Evolutionary conservation across 2,888 invertebrate genomes (phyloP), one percentile per base, ranked within the genome.

Genomic region (Drosophila dives): DNA sequence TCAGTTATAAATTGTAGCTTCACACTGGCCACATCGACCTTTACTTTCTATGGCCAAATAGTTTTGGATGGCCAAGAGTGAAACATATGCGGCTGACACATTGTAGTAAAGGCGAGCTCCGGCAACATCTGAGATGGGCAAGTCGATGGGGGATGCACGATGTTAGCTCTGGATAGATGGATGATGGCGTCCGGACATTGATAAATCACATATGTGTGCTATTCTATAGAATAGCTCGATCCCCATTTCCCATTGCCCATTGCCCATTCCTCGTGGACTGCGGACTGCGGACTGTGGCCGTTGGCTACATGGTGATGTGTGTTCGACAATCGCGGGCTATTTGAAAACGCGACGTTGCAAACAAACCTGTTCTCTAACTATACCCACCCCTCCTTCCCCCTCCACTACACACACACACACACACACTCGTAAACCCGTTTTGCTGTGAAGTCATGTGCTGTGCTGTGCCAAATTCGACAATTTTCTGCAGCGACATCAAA

Each of bases 401-500:
- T 40, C n/a, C 7, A 11, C 49, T 23, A 4, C 3, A 29, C 29
- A 29, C 29, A 29, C 29, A 29, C 29, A 32, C 51, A 20, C 40
- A 29, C 40, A 15, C 49, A 23, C 23, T 23, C 23, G 11, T 15
- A n/a, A 7, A 11, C 23, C 10, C 20, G 38, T 38, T 29, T 34
- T 59, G 45, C 60, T 40, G 8, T 34, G 48, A 60, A 70, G 63
- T 74, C 77, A 77, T 77, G 73, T 72, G 63, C 72, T 73, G 63
- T 75, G 74, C 75, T 74, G 6, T 17, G 26, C 55, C 64, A 78
- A 73, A 79, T 79, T 81, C 80, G 72, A 72, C 74, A 64, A 76
- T 88, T 83, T 85, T 88, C 75, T 86, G 86, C 88, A 83, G 74
- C 84, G 86, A 81, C 89, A 87, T 89, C 86, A 89, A 90, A 91